Percentiles rank a stretch among this genome's conserved stretches.
Evolutionary conservation across 2,797 vertebrate species (phyloP).

Genomic region (Gymnocypris eckloni): DNA sequence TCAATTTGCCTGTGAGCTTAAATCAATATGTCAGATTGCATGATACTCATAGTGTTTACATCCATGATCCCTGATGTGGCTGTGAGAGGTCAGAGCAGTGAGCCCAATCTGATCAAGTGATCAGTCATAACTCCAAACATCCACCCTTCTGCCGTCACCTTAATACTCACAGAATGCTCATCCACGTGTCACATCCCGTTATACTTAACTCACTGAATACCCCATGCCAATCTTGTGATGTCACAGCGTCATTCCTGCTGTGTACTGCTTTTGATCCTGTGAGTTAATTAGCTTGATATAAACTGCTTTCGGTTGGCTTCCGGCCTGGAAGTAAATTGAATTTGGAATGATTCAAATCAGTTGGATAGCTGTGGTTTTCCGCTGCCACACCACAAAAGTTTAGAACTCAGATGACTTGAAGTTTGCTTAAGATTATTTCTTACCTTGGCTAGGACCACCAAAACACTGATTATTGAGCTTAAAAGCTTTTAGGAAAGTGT

Average conservation of each 20-base stretch:
- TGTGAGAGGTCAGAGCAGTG: slow-evolving; percentile 53
- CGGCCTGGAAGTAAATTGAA: slow-evolving; percentile 79
- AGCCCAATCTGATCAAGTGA: slow-evolving; percentile 51
- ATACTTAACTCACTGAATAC: background rate
- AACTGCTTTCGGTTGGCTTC: slow-evolving; percentile 77
- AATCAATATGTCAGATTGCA: slow-evolving; percentile 61
- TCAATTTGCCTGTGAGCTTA: slow-evolving; percentile 48
- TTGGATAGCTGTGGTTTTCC: slow-evolving; percentile 68
- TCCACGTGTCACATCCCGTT: slow-evolving; percentile 18
- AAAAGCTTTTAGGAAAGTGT: background rate
- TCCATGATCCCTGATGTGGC: slow-evolving; percentile 47
- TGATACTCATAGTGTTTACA: slow-evolving; percentile 46
- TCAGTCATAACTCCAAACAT: slow-evolving; percentile 27
- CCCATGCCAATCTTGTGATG: slow-evolving; percentile 22
- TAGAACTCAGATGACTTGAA: slow-evolving; percentile 58
- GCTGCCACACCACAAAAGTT: slow-evolving; percentile 64
- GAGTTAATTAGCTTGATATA: slow-evolving; percentile 80
- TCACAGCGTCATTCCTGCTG: slow-evolving; percentile 32
- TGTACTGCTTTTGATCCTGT: slow-evolving; percentile 66
- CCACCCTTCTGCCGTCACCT: background rate
- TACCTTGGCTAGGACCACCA: slow-evolving; percentile 46
- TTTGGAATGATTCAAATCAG: slow-evolving; percentile 80
- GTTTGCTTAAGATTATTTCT: slow-evolving; percentile 63
- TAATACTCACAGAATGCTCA: background rate
- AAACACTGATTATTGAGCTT: slow-evolving; percentile 30